Evolutionary conservation across 2,113 vertebrate species (phyloP).

Genomic region (Boulengeromyrus knoepffleri): DNA sequence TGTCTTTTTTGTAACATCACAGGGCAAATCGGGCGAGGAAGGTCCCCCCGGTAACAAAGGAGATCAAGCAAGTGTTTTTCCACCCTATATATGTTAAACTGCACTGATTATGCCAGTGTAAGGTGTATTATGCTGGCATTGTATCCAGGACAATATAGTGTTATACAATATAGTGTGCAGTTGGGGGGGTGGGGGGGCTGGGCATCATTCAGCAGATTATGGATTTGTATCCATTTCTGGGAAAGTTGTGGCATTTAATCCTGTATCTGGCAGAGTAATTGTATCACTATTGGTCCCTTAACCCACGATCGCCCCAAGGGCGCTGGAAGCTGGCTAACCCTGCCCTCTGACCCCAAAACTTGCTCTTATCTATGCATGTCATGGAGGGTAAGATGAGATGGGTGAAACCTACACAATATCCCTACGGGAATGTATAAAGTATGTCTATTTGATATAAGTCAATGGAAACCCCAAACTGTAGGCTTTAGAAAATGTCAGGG

Average conservation of each 20-base stretch:
- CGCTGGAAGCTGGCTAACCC: background rate
- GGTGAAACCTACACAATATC: background rate
- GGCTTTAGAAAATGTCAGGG: background rate
- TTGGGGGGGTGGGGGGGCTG: too few species aligned
- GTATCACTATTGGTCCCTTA: too few species aligned
- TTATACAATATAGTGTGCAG: background rate
- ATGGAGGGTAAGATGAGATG: background rate
- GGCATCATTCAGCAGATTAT: background rate
- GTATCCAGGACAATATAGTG: background rate
- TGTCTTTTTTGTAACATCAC: background rate
- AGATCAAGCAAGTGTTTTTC: slow-evolving; percentile 45
- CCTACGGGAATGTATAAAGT: background rate
- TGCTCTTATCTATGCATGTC: background rate
- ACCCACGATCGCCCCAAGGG: too few species aligned
- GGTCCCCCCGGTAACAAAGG: slow-evolving; percentile 57
- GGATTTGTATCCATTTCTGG: background rate
- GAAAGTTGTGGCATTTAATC: background rate
- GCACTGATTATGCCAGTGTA: background rate
- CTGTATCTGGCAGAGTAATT: too few species aligned
- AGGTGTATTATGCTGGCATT: background rate
- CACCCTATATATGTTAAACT: background rate
- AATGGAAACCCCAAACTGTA: background rate
- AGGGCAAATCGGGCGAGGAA: slow-evolving; percentile 54
- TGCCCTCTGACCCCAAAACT: background rate
- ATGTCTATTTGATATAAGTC: background rate